These are phyloP conservation scores for Sardinella longiceps DNA, from an alignment of 2,797 vertebrate genomes.

Conservation along the genomic window DNA sequence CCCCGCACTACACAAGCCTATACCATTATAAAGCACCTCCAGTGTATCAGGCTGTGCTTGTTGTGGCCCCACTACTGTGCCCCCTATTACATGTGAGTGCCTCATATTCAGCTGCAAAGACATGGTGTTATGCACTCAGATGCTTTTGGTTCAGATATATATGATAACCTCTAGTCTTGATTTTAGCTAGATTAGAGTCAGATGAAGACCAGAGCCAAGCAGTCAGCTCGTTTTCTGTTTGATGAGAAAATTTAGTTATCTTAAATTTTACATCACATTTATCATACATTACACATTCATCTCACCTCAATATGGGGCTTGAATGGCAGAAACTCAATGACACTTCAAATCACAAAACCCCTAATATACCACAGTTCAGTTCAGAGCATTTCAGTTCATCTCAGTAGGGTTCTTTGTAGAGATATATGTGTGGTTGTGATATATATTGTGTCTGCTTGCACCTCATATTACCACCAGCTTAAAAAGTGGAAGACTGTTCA, in stretches of 20 bases:
- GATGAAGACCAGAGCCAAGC: neutral
- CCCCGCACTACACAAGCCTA: neutral
- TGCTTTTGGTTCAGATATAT: neutral
- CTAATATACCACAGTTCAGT: neutral
- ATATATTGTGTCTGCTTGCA: no score
- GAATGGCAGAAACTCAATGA: neutral
- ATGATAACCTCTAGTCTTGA: neutral
- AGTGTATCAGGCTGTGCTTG: neutral
- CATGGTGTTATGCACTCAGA: neutral
- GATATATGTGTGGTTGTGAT: no score
- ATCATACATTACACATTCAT: no score
- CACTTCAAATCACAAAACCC: neutral
- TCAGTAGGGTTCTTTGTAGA: no score
- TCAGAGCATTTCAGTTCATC: neutral
- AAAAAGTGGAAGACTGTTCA: neutral
- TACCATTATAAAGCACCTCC: neutral
- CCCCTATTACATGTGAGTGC: neutral
- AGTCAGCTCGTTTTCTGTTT: neutral
- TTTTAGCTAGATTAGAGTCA: neutral
- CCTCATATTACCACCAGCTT: neutral
- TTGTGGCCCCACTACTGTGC: neutral
- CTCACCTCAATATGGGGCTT: no score
- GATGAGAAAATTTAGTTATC: neutral
- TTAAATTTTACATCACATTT: neutral
- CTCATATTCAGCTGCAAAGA: neutral